These are phyloP conservation scores for Beaufortia kweichowensis DNA, from an alignment of 2,113 vertebrate species.

Conservation along the genomic window DNA sequence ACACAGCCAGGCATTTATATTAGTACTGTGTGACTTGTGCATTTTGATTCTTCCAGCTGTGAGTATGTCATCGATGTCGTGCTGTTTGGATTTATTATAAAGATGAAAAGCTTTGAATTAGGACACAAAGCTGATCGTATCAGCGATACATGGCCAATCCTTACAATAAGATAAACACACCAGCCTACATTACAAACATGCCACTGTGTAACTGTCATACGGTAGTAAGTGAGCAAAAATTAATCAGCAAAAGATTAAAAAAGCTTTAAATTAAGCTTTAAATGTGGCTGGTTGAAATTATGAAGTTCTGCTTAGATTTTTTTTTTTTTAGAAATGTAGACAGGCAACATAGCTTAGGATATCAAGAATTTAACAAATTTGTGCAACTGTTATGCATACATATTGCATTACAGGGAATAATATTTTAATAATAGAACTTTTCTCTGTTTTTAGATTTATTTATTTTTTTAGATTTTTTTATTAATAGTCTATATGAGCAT, in stretches of 20 bases:
- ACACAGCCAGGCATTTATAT: background rate
- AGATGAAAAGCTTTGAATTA: background rate
- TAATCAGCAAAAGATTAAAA: too few relatives aligned
- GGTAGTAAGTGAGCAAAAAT: background rate
- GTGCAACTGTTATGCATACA: background rate
- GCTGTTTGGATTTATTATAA: constrained; percentile 3
- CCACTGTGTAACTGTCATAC: background rate
- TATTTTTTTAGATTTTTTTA: too few relatives aligned
- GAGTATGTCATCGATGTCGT: background rate
- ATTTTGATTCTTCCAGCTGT: background rate
- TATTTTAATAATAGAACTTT: too few relatives aligned
- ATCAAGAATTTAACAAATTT: too few relatives aligned
- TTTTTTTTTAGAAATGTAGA: too few relatives aligned
- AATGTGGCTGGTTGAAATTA: too few relatives aligned
- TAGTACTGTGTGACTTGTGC: background rate
- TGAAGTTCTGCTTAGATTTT: too few relatives aligned
- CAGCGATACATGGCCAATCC: background rate
- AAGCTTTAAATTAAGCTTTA: too few relatives aligned
- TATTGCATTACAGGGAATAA: too few relatives aligned
- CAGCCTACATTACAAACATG: background rate
- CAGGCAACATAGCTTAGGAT: too few relatives aligned
- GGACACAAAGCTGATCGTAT: background rate
- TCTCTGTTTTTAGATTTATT: too few relatives aligned
- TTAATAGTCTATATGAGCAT: too few relatives aligned
- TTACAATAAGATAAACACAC: background rate